Percentiles rank a stretch among this genome's conserved stretches.
Conservation (phyloP, 2,797 vertebrate genomes). For the Benthosema pterotum region DNA sequence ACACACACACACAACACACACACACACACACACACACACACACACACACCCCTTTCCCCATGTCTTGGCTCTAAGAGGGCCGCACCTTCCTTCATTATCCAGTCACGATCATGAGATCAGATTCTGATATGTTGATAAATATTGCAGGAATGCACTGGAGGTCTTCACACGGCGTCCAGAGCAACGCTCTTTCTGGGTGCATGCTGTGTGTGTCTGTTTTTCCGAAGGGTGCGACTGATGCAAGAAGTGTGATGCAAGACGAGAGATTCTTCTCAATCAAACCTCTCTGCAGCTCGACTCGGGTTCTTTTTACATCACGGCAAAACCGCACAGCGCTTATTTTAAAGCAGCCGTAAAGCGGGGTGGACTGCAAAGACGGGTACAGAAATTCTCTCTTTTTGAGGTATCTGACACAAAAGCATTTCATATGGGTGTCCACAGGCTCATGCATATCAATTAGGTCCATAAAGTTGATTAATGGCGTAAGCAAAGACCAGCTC, state of each 20-base stretch:
- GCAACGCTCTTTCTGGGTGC: too few species aligned
- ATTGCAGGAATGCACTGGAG: conserved; percentile 28
- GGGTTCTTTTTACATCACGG: neutral
- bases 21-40: conserved; percentile 17
- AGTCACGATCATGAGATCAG: conserved; percentile 34
- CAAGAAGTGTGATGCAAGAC: too few species aligned
- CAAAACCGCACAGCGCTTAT: neutral
- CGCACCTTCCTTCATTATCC: conserved; percentile 38
- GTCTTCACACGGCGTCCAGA: neutral
- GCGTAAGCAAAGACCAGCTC: too few species aligned
- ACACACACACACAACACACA: conserved; percentile 4
- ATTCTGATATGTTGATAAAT: conserved; percentile 44
- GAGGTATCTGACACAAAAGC: too few species aligned
- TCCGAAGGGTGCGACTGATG: neutral
- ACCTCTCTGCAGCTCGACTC: neutral
- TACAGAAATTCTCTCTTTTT: too few species aligned
- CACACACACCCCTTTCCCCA: conserved; percentile 49
- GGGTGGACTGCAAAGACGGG: too few species aligned
- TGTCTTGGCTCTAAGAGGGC: conserved; percentile 49
- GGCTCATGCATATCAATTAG: too few species aligned
- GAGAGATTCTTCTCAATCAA: neutral
- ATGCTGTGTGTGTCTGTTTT: too few species aligned
- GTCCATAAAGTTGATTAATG: too few species aligned
- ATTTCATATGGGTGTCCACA: too few species aligned
- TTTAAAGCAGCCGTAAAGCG: neutral